Conservation (phyloP, 2,113 vertebrate species). For the Microcebus griseorufus region DNA sequence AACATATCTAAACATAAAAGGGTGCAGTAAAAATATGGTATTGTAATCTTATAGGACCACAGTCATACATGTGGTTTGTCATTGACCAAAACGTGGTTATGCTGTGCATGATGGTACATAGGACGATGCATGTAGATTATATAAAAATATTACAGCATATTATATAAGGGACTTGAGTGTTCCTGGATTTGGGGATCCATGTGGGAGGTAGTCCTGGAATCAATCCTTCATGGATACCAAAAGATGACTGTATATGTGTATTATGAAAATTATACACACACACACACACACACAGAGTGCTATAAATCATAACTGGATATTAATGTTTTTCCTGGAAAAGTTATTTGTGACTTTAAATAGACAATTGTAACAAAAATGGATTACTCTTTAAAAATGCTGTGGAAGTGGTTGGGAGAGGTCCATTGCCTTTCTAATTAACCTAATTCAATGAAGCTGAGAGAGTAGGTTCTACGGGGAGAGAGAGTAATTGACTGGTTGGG, state of each 20-base stretch:
- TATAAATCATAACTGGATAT: neutral
- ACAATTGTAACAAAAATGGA: neutral
- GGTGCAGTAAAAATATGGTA: neutral
- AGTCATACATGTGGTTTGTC: neutral
- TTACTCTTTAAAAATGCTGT: neutral
- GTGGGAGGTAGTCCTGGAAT: neutral
- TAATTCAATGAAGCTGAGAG: constrained; percentile 32
- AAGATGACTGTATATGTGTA: neutral
- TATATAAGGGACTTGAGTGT: neutral
- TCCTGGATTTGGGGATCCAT: neutral
- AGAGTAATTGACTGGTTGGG: neutral
- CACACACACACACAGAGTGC: neutral
- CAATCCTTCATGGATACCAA: neutral
- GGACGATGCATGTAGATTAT: neutral
- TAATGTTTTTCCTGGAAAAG: neutral
- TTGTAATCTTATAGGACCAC: neutral
- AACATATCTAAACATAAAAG: neutral
- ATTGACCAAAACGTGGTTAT: neutral
- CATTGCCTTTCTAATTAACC: constrained; percentile 37
- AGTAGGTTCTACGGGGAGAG: neutral
- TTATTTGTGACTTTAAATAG: neutral
- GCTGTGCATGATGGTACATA: neutral
- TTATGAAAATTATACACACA: too few species aligned
- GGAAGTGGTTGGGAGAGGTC: neutral
- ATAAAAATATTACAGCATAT: neutral